phyloP scores from a whole-genome alignment of 1,140 invertebrate genomes.

The Colletes gigas region DNA sequence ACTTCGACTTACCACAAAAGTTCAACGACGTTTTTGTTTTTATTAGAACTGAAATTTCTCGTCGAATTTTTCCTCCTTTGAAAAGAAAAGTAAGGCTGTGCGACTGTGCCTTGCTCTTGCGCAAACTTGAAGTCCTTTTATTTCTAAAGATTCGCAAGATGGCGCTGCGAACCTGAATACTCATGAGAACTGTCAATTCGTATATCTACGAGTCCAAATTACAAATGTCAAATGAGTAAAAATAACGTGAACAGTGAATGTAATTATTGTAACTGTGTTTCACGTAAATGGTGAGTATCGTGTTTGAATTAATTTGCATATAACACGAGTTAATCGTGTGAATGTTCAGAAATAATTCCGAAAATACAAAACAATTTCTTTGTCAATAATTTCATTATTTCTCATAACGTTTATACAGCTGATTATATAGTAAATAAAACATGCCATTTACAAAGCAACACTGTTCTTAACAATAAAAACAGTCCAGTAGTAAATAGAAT shows the following conservation, averaged over 20 bases:
- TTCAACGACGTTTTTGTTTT: background rate
- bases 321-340: background rate
- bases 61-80: background rate
- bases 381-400: background rate
- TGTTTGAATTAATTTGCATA: background rate
- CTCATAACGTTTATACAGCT: background rate
- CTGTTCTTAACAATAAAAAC: background rate
- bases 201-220: background rate
- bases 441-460: background rate
- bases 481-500: background rate
- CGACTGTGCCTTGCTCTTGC: background rate
- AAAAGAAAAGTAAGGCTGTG: background rate
- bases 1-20: too few relatives aligned
- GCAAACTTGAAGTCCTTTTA: background rate
- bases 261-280: background rate
- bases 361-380: background rate
- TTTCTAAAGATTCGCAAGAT: slow-evolving; percentile 14
- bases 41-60: too few relatives aligned
- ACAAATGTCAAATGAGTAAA: slow-evolving; percentile 31
- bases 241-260: slow-evolving; percentile 4
- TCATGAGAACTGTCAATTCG: slow-evolving; percentile 29
- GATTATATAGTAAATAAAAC: background rate
- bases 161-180: slow-evolving; percentile 8
- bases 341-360: background rate
- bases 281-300: background rate